Evolutionary conservation across 2,888 invertebrate species (phyloP).

Genomic region (Caenorhabditis angaria): DNA sequence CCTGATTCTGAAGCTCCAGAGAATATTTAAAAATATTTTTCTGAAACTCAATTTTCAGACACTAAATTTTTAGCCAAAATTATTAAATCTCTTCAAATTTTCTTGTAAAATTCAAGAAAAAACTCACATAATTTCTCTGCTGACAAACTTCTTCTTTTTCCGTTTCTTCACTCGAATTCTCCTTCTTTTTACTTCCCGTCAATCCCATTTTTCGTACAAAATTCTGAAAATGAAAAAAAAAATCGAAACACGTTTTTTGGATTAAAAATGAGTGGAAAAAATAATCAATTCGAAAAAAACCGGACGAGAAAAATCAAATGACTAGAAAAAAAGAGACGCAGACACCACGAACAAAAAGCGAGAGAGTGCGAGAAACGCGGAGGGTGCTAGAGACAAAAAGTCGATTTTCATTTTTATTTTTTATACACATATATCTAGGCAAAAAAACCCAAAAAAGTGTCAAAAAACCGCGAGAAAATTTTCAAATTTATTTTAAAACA

Average conservation of each 20-base stretch:
- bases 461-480: not conserved
- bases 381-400: not conserved
- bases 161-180: not conserved
- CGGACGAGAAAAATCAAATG: conserved; percentile 11
- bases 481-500: conserved; percentile 2
- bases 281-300: not conserved
- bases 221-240: not conserved
- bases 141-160: not conserved
- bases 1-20: no score
- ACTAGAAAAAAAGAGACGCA: not conserved
- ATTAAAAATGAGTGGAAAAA: conserved; percentile 9
- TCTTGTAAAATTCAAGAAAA: conserved; percentile 2
- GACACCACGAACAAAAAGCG: no score
- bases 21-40: no score
- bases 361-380: not conserved
- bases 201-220: conserved; percentile 1
- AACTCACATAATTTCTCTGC: conserved; percentile 4
- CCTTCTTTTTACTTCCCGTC: conserved; percentile 10
- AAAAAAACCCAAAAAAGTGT: no score
- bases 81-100: no score
- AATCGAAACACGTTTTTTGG: not conserved
- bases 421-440: no score
- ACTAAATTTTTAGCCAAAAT: no score
- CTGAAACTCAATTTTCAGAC: no score
- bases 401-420: not conserved